Conservation (phyloP, 2,888 invertebrate genomes). For the Brachypalpus laphriformis region DNA sequence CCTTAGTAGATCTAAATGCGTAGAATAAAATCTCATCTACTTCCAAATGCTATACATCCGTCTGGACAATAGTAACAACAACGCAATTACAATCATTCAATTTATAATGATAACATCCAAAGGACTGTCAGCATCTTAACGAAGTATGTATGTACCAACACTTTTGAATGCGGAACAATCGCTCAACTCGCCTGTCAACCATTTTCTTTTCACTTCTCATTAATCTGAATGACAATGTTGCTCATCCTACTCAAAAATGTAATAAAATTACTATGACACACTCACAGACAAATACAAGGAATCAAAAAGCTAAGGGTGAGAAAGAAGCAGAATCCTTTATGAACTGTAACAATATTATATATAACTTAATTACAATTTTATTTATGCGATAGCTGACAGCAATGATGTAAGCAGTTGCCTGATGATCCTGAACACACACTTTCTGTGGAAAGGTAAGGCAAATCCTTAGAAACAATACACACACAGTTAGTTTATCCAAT, state of each 20-base stretch:
- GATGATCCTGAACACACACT: constrained; percentile 23
- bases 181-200: background rate
- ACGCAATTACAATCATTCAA: constrained; percentile 25
- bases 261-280: constrained; percentile 9
- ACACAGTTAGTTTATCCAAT: background rate
- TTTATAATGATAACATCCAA: constrained; percentile 4
- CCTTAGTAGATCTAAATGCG: background rate
- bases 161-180: background rate
- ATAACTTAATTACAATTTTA: constrained; percentile 46
- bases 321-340: constrained; percentile 22
- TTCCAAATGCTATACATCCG: background rate
- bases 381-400: constrained; percentile 33
- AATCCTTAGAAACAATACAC: background rate
- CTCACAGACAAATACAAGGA: background rate
- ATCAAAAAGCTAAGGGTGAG: background rate
- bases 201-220: constrained; percentile 27
- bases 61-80: background rate
- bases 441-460: background rate
- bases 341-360: constrained; percentile 46
- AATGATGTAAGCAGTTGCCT: background rate
- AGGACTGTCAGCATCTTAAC: background rate
- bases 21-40: background rate
- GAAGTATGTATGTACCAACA: background rate
- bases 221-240: constrained; percentile 9
- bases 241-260: background rate